Evolutionary conservation across 2,797 vertebrate species (phyloP).

Genomic region (Sphaeramia orbicularis): DNA sequence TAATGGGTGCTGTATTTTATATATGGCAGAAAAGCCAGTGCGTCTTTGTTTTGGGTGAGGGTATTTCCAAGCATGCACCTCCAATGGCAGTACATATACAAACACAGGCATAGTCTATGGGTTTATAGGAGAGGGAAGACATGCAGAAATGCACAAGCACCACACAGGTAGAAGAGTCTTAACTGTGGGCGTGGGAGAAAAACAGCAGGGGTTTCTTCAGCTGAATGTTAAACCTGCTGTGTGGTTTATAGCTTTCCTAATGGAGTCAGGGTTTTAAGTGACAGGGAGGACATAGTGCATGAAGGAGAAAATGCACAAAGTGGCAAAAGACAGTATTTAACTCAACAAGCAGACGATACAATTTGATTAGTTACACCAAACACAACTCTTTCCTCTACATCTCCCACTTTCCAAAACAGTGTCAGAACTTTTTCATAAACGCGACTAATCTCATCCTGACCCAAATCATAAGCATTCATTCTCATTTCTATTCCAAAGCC

Average conservation of each 20-base stretch:
- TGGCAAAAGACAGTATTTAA: not conserved
- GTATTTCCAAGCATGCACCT: slow-evolving; percentile 69
- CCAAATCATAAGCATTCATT: not conserved
- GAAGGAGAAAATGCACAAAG: not conserved
- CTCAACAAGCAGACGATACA: not conserved
- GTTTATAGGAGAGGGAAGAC: slow-evolving; percentile 43
- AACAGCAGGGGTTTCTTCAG: slow-evolving; percentile 22
- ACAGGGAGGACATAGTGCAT: not conserved
- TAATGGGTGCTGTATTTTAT: no score
- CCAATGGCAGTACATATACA: slow-evolving; percentile 16
- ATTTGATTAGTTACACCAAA: slow-evolving; percentile 22
- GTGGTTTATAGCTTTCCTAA: slow-evolving; percentile 53
- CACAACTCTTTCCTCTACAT: not conserved
- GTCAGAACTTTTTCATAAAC: slow-evolving; percentile 31
- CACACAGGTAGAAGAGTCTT: slow-evolving; percentile 57
- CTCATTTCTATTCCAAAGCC: not conserved
- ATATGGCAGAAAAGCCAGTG: no score
- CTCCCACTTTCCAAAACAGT: slow-evolving; percentile 41
- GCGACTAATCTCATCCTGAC: slow-evolving; percentile 29
- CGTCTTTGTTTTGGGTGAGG: no score
- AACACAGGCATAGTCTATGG: not conserved
- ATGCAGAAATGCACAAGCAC: slow-evolving; percentile 23
- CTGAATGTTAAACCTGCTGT: slow-evolving; percentile 25
- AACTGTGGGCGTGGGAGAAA: not conserved
- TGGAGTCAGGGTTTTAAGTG: slow-evolving; percentile 2